Evolutionary conservation across 2,888 invertebrate genomes (phyloP).

Genomic region (Macaria notata): DNA sequence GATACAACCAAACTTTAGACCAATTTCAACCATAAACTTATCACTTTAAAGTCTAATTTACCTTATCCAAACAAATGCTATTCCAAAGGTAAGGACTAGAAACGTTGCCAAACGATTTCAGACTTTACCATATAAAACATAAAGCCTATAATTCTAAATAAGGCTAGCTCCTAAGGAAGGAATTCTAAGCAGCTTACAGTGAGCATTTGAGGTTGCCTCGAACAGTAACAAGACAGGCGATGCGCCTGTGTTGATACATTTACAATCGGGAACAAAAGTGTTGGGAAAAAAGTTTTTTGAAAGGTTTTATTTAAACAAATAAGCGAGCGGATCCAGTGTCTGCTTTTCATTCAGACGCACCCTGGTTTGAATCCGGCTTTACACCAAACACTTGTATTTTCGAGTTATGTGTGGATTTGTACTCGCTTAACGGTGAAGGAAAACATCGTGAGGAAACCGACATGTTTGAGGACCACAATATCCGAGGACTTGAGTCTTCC

Average conservation of each 20-base stretch:
- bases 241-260: conserved; percentile 46
- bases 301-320: background rate
- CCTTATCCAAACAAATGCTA: too few relatives aligned
- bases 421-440: too few relatives aligned
- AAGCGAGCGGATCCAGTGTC: too few relatives aligned
- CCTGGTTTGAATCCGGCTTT: too few relatives aligned
- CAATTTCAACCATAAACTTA: conserved; percentile 28
- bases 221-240: conserved; percentile 62
- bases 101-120: conserved; percentile 27
- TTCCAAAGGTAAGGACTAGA: too few relatives aligned
- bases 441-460: too few relatives aligned
- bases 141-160: conserved; percentile 45
- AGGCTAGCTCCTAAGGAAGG: conserved; percentile 40
- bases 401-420: too few relatives aligned
- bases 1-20: conserved; percentile 2
- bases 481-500: too few relatives aligned
- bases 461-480: too few relatives aligned
- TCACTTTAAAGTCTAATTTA: conserved; percentile 39
- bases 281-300: background rate
- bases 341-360: too few relatives aligned
- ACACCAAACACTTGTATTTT: too few relatives aligned
- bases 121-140: conserved; percentile 33
- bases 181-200: conserved; percentile 76
- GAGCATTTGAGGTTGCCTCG: conserved; percentile 65
- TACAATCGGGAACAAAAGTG: conserved; percentile 46